Conservation (phyloP, 2,888 invertebrate genomes). For the Drosophila borealis region DNA sequence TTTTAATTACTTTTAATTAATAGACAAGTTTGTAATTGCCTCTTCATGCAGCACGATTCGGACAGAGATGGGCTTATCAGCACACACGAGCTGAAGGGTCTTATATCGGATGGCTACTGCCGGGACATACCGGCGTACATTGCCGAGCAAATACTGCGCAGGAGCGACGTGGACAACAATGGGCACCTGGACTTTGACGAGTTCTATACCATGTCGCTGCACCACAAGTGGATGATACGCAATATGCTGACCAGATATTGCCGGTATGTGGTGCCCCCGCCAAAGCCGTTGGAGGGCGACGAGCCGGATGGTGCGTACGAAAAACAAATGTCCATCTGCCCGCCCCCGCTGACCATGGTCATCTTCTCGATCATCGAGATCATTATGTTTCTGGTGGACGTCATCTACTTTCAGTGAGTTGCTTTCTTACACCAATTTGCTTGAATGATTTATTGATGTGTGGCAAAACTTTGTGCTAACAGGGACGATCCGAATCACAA, state of each 20-base stretch:
- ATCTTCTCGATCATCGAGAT: conserved; percentile 95
- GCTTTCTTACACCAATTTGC: not conserved
- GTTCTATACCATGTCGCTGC: conserved; percentile 88
- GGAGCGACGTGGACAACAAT: conserved; percentile 88
- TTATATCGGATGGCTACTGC: conserved; percentile 82
- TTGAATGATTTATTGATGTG: not conserved
- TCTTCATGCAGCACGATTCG: conserved; percentile 88
- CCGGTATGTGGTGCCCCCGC: conserved; percentile 82
- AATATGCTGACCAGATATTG: conserved; percentile 82
- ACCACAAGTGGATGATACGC: conserved; percentile 85
- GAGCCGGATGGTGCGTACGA: conserved; percentile 91
- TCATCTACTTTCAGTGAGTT: conserved; percentile 84
- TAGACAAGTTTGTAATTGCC: not conserved
- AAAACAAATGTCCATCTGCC: conserved; percentile 96
- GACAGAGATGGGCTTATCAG: conserved; percentile 90
- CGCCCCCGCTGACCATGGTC: conserved; percentile 96
- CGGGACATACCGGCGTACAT: conserved; percentile 89
- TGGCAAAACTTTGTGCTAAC: not conserved
- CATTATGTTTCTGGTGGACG: conserved; percentile 87
- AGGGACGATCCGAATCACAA: conserved; percentile 84
- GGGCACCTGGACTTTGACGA: conserved; percentile 89
- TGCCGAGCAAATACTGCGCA: conserved; percentile 88
- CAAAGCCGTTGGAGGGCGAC: conserved; percentile 82
- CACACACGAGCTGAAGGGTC: conserved; percentile 87
- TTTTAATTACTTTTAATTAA: not conserved